Conservation (phyloP, 1,140 invertebrate species). For the Bradynema listronoti region DNA sequence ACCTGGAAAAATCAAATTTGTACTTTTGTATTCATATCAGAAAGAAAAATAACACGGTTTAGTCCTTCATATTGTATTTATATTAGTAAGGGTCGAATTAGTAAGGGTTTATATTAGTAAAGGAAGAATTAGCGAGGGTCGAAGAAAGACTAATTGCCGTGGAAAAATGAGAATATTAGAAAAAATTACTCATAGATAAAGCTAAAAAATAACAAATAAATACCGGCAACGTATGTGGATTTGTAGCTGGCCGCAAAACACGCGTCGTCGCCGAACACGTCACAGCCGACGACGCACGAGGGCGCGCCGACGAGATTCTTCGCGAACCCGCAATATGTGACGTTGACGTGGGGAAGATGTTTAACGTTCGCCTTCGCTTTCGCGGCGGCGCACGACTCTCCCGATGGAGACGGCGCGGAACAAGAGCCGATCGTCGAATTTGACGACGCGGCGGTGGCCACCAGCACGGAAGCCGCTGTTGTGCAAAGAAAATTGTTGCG, state of each 20-base stretch:
- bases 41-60: no score
- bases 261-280: conserved; percentile 90
- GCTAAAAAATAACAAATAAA: conserved; percentile 50
- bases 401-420: conserved; percentile 8
- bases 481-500: no score
- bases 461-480: conserved; percentile 1
- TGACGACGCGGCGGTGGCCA: conserved; percentile 9
- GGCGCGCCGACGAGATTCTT: conserved; percentile 69
- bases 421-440: no score
- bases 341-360: conserved; percentile 16
- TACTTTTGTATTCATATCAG: no score
- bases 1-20: conserved; percentile 64
- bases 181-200: background rate
- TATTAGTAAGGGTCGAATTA: no score
- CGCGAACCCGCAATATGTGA: conserved; percentile 80
- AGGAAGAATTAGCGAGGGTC: no score
- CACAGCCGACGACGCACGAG: conserved; percentile 70
- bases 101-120: no score
- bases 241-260: conserved; percentile 83
- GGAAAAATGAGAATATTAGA: background rate
- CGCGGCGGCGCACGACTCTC: background rate
- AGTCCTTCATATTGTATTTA: no score
- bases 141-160: background rate
- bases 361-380: conserved; percentile 1
- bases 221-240: conserved; percentile 82